A percentile compares a stretch with the other conserved stretches of the same genome.
phyloP scores from a whole-genome alignment of 2,113 vertebrate genomes.

The Trogon surrucura region DNA sequence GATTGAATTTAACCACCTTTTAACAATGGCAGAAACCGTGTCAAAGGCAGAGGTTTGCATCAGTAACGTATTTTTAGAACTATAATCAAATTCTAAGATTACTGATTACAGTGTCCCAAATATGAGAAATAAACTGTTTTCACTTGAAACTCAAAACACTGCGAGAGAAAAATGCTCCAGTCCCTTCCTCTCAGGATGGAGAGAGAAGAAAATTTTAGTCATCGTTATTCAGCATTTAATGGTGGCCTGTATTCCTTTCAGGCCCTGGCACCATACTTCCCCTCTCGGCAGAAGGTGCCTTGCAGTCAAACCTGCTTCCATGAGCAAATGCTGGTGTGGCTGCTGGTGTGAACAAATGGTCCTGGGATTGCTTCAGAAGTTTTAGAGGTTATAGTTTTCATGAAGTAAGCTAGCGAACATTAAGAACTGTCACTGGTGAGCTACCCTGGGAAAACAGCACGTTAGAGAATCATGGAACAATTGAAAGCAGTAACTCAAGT shows the following conservation, averaged over 20 bases:
- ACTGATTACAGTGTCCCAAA: background rate
- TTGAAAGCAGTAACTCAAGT: slow-evolving; percentile 34
- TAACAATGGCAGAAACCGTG: background rate
- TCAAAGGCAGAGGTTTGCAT: slow-evolving; percentile 29
- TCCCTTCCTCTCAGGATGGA: background rate
- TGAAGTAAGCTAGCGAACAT: slow-evolving; percentile 47
- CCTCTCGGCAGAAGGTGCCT: background rate
- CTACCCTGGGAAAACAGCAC: slow-evolving; percentile 54
- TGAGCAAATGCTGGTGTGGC: too few relatives aligned
- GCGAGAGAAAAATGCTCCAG: background rate
- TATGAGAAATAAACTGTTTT: background rate
- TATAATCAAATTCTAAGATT: background rate
- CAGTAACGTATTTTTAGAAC: background rate
- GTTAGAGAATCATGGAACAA: slow-evolving; percentile 47
- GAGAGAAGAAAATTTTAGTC: background rate
- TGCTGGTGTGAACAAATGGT: slow-evolving; percentile 6
- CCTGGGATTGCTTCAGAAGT: slow-evolving; percentile 47
- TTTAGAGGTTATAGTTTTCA: background rate
- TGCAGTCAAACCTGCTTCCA: background rate
- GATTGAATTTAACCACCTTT: background rate
- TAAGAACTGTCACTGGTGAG: slow-evolving; percentile 54
- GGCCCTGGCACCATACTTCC: background rate
- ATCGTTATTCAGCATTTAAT: background rate
- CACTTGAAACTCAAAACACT: background rate
- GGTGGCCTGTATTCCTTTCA: background rate